Evolutionary conservation across 1,140 invertebrate genomes (phyloP), one percentile per base, ranked within the genome.

Genomic region (Psix sp.): DNA sequence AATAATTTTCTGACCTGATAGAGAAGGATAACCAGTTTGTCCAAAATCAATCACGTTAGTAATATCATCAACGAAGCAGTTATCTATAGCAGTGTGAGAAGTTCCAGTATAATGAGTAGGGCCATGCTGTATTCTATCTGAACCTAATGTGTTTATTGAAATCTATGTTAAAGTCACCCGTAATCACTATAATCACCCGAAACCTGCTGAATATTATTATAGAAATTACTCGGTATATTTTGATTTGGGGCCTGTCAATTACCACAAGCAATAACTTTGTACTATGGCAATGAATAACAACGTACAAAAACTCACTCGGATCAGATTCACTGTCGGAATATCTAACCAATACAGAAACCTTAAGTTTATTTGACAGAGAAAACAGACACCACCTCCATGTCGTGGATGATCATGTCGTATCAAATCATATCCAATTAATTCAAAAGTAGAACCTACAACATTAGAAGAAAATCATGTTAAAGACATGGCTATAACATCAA

Each of bases 1-100:
- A 20, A 46, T 46, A 3, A 46, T 16, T 46, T 46, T 26, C 10
- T 33, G 43, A 18, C 43, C 43, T 17, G 43, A 46, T 13, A 46
- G 13, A n/a, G 33, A 46, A 11, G 26, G 43, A 33, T 17, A 46
- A 9, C 43, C 26, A 10, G 15, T 31, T 5, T 46, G 43, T 4
- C 26, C 13, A 33, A 3, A 17, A 1, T 1, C 1, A 1, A 33
- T 1, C 7, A 46, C 18, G 7, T 46, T 46, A 6, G 2, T 15
- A 10, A 31, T 4, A 33, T 31, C 24, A 33, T 33, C 29, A 0
- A 33, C 26, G 1, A 46, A 0, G 10, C 43, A 17, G 7, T 24
- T 24, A 46, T 33, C 43, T 0, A 46, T 24, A 4, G 21, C 4
- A 9, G 43, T 33, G 9, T 45, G 42, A 0, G 42, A 29, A 7